Evolutionary conservation across 2,113 vertebrate species (phyloP).

Genomic region (Thamnaconus septentrionalis): DNA sequence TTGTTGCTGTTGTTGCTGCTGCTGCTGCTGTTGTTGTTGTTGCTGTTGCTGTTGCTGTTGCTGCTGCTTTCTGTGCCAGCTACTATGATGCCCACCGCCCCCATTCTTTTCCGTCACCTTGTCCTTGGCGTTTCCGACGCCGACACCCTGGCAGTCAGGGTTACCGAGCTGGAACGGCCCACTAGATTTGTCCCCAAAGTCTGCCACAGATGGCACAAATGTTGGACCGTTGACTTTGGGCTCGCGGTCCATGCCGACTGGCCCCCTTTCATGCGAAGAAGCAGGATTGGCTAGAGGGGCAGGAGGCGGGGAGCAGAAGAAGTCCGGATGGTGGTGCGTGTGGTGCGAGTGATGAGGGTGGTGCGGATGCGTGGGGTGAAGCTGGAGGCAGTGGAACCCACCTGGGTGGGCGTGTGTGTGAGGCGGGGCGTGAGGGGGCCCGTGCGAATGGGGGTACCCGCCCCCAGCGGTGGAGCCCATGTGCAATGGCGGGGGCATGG

Average conservation of each 20-base stretch:
- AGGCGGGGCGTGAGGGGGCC: slow-evolving; percentile 77
- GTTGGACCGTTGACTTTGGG: slow-evolving; percentile 87
- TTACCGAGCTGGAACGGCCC: slow-evolving; percentile 84
- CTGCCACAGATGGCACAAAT: slow-evolving; percentile 89
- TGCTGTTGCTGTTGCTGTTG: slow-evolving; percentile 31
- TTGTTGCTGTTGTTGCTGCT: slow-evolving; percentile 23
- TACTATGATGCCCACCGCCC: slow-evolving; percentile 66
- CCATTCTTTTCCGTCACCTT: slow-evolving; percentile 77
- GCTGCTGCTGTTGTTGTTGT: slow-evolving; percentile 52
- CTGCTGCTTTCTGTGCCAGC: slow-evolving; percentile 78
- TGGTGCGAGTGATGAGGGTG: slow-evolving; percentile 74
- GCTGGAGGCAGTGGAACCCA: slow-evolving; percentile 90
- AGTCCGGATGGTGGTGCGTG: slow-evolving; percentile 80
- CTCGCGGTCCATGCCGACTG: slow-evolving; percentile 75
- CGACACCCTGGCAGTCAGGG: slow-evolving; percentile 80
- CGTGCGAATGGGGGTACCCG: slow-evolving; percentile 70
- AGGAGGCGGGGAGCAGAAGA: slow-evolving; percentile 85
- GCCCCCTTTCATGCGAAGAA: slow-evolving; percentile 81
- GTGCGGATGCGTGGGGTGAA: slow-evolving; percentile 81
- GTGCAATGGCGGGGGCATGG: slow-evolving; percentile 82
- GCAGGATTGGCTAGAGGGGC: slow-evolving; percentile 74
- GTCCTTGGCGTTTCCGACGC: slow-evolving; percentile 81
- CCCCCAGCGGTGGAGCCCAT: slow-evolving; percentile 78
- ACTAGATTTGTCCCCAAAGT: slow-evolving; percentile 83
- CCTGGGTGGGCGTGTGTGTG: slow-evolving; percentile 77